Percentiles rank a stretch among this genome's conserved stretches.
Evolutionary conservation across 2,797 vertebrate genomes (phyloP).

Genomic region (Fratercula arctica): DNA sequence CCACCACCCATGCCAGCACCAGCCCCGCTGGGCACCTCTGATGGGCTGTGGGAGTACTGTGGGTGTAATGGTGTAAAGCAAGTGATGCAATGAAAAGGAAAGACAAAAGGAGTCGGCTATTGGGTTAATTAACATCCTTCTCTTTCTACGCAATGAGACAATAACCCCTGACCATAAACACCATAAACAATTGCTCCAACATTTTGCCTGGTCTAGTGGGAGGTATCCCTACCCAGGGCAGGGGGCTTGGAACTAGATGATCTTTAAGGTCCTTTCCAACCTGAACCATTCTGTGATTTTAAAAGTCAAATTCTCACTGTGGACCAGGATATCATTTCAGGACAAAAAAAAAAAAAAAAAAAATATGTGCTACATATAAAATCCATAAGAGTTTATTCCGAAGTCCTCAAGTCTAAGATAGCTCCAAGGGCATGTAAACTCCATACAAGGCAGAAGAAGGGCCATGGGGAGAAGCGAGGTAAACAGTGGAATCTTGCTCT

Average conservation of each 20-base stretch:
- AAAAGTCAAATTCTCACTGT: neutral
- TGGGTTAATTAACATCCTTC: neutral
- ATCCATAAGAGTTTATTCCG: neutral
- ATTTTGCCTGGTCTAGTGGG: neutral
- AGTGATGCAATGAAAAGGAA: neutral
- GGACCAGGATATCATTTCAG: neutral
- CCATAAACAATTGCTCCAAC: neutral
- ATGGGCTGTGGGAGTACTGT: neutral
- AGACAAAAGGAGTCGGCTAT: neutral
- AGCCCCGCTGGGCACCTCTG: neutral
- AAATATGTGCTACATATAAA: neutral
- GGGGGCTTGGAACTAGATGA: too few relatives aligned
- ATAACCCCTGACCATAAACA: neutral
- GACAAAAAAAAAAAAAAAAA: neutral
- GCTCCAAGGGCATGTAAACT: neutral
- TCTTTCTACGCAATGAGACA: neutral
- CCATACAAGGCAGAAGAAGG: neutral
- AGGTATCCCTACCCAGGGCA: too few relatives aligned
- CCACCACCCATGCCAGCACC: fast-evolving
- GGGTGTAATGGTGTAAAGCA: neutral
- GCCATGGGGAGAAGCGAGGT: neutral
- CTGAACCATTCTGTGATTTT: neutral
- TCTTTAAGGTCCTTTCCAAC: too few relatives aligned
- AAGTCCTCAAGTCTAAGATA: neutral
- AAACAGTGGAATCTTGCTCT: neutral